Evolutionary conservation across 2,797 vertebrate genomes (phyloP).

Genomic region (Cichlasoma orientale): DNA sequence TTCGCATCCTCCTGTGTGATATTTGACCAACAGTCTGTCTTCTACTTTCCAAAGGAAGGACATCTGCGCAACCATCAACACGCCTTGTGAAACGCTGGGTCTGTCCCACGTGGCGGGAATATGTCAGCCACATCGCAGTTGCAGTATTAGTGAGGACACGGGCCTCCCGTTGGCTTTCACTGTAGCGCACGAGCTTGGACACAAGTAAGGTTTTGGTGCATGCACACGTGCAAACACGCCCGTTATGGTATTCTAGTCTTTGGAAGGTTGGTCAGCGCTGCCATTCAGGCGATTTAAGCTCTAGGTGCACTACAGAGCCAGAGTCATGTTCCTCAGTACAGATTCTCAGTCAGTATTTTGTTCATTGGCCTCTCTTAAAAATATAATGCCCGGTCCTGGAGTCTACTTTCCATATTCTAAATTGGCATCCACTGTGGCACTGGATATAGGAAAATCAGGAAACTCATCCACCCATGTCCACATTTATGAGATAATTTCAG

Average conservation of each 20-base stretch:
- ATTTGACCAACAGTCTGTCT: neutral
- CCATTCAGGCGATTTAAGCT: neutral
- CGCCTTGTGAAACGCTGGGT: conserved; percentile 95
- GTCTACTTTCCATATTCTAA: neutral
- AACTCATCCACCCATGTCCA: accelerated
- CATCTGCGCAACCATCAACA: conserved; percentile 91
- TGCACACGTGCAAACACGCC: neutral
- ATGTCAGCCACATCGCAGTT: conserved; percentile 94
- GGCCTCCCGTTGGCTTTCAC: conserved; percentile 96
- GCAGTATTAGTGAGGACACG: conserved; percentile 95
- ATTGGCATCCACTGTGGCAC: neutral
- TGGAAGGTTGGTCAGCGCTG: neutral
- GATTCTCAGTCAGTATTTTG: neutral
- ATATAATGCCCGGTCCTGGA: neutral
- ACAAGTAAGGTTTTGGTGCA: conserved; percentile 86
- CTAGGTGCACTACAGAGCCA: neutral
- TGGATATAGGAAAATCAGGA: neutral
- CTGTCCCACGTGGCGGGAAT: conserved; percentile 95
- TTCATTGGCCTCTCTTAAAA: neutral
- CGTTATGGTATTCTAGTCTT: neutral
- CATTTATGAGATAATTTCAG: too few species aligned
- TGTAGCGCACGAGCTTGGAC: conserved; percentile 94
- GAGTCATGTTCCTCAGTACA: neutral
- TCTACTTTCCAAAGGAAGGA: conserved; percentile 86
- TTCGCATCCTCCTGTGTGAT: neutral